Evolutionary conservation across 2,797 vertebrate species (phyloP), one percentile per base, ranked within the genome.

Genomic region (Rhinophrynus dorsalis): DNA sequence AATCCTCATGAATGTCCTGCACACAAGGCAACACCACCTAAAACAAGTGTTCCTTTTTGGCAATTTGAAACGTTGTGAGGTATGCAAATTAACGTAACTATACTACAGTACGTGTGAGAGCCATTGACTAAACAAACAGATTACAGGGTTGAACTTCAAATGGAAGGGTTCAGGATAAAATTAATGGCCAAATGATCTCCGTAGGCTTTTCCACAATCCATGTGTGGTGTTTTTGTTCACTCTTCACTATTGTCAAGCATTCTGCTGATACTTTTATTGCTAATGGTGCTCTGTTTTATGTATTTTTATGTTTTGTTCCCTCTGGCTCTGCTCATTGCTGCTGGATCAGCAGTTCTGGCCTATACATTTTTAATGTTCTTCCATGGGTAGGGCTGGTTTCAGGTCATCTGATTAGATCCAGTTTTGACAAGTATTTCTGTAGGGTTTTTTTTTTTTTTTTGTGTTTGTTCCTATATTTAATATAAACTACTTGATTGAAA

Each of bases 361-460:
- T 47, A 73, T 73, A 66, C 70, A 73, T 73, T 73, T 73, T 73
- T 73, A 73, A 73, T 73, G 70, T 47, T 33, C 15, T 58, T 51
- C 54, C 52, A 45, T 59, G 52, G 56, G 57, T 56, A 51, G 47
- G 24, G 52, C 30, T 59, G 61, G 54, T 50, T 66, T 67, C 47
- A 67, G 55, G 62, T 67, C 70, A 35, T 35, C n/a, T 52, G 27
- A 60, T 66, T 60, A 33, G 45, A 60, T 66, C 21, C 33, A n/a
- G 45, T 52, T 59, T 40, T 44, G 29, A 30, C 57, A 51, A n/a
- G 13, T 10, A 4, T 51, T 51, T 61, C 33, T 52, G 51, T 42
- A 18, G 21, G 45, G 32, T 35, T 42, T 68, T 24, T 32, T 4
- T 52, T 6, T 13, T 24, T 9, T 24, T 24, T 13, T 1, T 23